phyloP scores from a whole-genome alignment of 2,888 invertebrate genomes.

The Parnassius mnemosyne region DNA sequence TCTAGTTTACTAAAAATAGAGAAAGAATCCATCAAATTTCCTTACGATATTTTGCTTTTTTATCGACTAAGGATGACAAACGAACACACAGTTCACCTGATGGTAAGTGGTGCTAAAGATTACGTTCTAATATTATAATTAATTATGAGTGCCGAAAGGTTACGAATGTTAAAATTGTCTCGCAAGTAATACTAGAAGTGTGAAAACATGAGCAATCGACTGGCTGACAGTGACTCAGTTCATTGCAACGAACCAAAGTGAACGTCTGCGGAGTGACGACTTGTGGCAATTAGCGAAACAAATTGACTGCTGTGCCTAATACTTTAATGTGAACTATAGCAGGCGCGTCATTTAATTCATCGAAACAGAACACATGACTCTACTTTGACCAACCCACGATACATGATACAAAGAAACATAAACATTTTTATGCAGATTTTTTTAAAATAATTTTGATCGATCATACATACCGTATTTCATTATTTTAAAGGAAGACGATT shows the following conservation, averaged over 20 bases:
- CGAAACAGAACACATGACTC: not conserved
- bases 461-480: too few relatives aligned
- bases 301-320: constrained; percentile 30
- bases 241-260: constrained; percentile 10
- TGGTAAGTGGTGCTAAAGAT: too few relatives aligned
- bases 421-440: too few relatives aligned
- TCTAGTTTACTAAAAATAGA: too few relatives aligned
- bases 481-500: too few relatives aligned
- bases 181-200: constrained; percentile 5
- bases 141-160: too few relatives aligned
- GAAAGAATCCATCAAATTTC: too few relatives aligned
- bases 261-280: constrained; percentile 5
- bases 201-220: constrained; percentile 14
- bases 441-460: too few relatives aligned
- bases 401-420: not conserved
- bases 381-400: not conserved
- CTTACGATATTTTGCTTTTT: too few relatives aligned
- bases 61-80: too few relatives aligned
- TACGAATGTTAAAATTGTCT: not conserved
- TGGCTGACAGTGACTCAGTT: not conserved
- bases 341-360: constrained; percentile 1
- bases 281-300: constrained; percentile 29
- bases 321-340: constrained; percentile 17
- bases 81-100: too few relatives aligned
- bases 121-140: too few relatives aligned